phyloP scores from a whole-genome alignment of 2,797 vertebrate genomes.

The Mallotus villosus region DNA sequence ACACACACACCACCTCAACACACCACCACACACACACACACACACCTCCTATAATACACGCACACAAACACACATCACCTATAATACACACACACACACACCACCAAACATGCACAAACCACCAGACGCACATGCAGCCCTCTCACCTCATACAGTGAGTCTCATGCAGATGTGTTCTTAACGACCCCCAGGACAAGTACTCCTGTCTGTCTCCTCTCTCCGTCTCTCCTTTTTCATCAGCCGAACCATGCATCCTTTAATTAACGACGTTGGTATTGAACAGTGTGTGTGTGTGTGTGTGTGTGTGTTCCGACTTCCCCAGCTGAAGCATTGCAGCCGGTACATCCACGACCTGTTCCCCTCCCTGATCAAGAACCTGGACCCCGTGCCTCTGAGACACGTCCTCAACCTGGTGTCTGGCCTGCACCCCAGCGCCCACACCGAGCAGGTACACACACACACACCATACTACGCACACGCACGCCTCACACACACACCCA shows the following conservation, averaged over 20 bases:
- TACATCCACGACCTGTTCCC: conserved; percentile 99
- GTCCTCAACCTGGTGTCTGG: conserved; percentile 96
- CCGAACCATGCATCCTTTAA: not conserved
- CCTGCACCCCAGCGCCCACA: conserved; percentile 95
- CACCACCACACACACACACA: not conserved
- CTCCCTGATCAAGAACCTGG: conserved; percentile 97
- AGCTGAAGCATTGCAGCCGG: conserved; percentile 98
- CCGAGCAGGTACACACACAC: conserved; percentile 85
- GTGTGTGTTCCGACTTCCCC: conserved; percentile 3
- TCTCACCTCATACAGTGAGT: too few relatives aligned
- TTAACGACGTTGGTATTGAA: not conserved
- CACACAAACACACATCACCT: not conserved
- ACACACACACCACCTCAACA: not conserved
- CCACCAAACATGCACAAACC: too few relatives aligned
- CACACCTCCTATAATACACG: too few relatives aligned
- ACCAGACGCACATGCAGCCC: too few relatives aligned
- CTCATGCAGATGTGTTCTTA: too few relatives aligned
- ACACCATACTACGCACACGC: conserved; percentile 63
- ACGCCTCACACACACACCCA: conserved; percentile 3
- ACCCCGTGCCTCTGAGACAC: conserved; percentile 95
- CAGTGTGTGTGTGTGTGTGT: not conserved
- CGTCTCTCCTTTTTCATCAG: too few relatives aligned
- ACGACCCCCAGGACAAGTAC: too few relatives aligned
- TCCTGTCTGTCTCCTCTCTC: too few relatives aligned
- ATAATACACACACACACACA: not conserved